Base-by-base conservation (phyloP, 2,888 invertebrate species). In the Phytoseiulus persimilis region DNA sequence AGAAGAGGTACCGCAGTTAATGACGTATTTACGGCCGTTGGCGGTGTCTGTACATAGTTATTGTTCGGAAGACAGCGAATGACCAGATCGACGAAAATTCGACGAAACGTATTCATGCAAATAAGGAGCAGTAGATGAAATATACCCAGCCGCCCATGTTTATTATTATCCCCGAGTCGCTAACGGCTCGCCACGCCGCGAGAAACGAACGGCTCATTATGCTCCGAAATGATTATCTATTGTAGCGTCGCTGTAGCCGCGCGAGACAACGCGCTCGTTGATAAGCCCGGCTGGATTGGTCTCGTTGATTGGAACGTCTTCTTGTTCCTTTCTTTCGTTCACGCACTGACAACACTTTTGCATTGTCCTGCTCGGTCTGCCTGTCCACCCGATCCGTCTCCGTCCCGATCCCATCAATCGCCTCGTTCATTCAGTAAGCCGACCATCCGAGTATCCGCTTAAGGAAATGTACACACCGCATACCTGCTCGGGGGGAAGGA, bases 111-210 rank as follows among this genome's bases (percentile, higher is more conserved):
- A 65, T 65, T 65, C 65, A 65, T 65, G 65, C 65, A 65, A 65
- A 65, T 65, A 65, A 65, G 65, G 65, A 65, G 65, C 65, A 65
- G 65, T 65, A 65, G 65, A 65, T 65, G 65, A 65, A 65, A 65
- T 65, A 65, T 65, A 65, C 18, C 65, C 65, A 65, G 28, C 65
- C 65, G 65, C 65, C 65, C 65, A 28, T 65, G 65, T 65, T 65
- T 65, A 28, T 65, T 65, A 65, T 65, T 65, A 65, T 65, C 28
- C 65, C 65, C 65, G 65, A 65, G 65, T 65, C 65, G 65, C 65
- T 65, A 65, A 65, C 65, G 65, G 65, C 28, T 28, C 65, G 65
- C 28, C 65, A 28, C 65, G 65, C 65, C 65, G 65, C 65, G 65
- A 65, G 18, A 65, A 65, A 65, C 65, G 65, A 28, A 65, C 65